Evolutionary conservation across 2,113 vertebrate genomes (phyloP), one percentile per base, ranked within the genome.

Genomic region (Procavia capensis): DNA sequence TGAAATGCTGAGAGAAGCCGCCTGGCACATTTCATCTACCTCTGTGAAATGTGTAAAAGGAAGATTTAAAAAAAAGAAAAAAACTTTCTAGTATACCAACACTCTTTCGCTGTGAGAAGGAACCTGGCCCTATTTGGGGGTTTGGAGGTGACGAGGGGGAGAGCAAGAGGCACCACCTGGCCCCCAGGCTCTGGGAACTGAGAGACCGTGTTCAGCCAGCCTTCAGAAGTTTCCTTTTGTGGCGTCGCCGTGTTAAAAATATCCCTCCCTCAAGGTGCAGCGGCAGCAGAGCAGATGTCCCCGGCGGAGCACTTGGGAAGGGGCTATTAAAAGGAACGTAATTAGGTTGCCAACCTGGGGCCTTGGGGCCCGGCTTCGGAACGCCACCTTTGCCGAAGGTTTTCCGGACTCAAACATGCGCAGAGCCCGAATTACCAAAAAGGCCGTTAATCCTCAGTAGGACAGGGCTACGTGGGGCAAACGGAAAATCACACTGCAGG

Each of bases 301-400:
- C 98, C 94, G 97, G 97, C 98, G 98, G 98, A 98, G 98, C 98
- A 97, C 97, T 98, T 97, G 96, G 95, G 97, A 98, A 98, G 85
- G 94, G 93, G 97, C 98, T 99, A 98, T 98, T 98, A 98, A 98
- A 98, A 98, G 98, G 96, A 97, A 98, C 90, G 95, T 96, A 98
- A 98, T 98, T 98, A 97, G 94, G 97, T 96, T 98, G 98, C 98
- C 98, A 98, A 98, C 98, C 95, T 97, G 97, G 98, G 98, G 98
- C 96, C 95, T 96, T 86, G 63, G 95, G 97, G 96, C 96, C 94
- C 88, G 96, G 88, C 94, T 98, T 95, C 93, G 0, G 6, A 97
- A 85, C 29, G 36, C 97, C 95, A 96, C 97, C 96, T 97, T 93
- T 89, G 88, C 54, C 94, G 97, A 98, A 97, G 94, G 97, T 82